Percentiles rank a stretch among this genome's conserved stretches.
phyloP scores from a whole-genome alignment of 2,888 invertebrate species.

The Patella ulyssiponensis region DNA sequence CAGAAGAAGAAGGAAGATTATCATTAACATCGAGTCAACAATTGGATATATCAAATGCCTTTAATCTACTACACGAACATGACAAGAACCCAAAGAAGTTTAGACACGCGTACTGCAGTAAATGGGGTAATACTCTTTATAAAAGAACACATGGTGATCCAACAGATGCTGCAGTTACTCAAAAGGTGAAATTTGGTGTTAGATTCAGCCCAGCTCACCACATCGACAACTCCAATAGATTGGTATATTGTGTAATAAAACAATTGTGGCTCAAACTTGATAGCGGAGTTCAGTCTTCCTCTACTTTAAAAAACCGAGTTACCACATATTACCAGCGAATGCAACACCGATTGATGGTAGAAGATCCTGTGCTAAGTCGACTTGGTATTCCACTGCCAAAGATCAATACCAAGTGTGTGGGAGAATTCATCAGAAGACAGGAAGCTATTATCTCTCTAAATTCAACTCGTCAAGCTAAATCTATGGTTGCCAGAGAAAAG shows the following conservation, averaged over 20 bases:
- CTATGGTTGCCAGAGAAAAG: background rate
- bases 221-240: background rate
- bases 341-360: background rate
- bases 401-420: background rate
- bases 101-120: background rate
- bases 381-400: background rate
- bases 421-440: background rate
- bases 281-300: background rate
- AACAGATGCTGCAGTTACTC: background rate
- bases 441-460: background rate
- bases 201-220: background rate
- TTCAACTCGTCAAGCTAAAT: background rate
- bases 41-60: background rate
- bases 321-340: background rate
- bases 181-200: background rate
- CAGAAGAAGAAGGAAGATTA: background rate
- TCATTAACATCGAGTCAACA: no score
- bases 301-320: background rate
- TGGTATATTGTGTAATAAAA: background rate
- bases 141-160: background rate
- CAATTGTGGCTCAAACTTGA: background rate
- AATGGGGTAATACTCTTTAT: background rate
- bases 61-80: background rate
- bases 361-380: background rate
- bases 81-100: background rate